phyloP scores from a whole-genome alignment of 2,113 vertebrate species.

The Syngnathus typhle region DNA sequence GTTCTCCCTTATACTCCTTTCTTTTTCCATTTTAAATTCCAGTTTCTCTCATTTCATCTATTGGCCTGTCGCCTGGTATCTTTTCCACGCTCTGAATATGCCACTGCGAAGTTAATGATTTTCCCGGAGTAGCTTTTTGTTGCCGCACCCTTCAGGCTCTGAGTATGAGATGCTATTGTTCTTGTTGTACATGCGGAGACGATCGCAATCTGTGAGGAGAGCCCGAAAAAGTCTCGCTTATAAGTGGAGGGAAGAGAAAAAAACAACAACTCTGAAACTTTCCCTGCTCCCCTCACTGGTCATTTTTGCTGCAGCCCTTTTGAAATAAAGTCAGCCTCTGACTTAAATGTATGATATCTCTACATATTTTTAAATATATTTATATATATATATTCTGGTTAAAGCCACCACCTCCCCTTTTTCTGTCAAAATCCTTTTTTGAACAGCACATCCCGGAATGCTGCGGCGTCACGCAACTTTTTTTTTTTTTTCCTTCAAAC shows the following conservation, averaged over 20 bases:
- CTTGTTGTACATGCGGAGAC: neutral
- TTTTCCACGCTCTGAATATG: neutral
- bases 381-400: neutral
- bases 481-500: slow-evolving; percentile 1
- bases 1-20: neutral
- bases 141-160: slow-evolving; percentile 20
- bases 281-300: neutral
- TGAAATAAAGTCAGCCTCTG: neutral
- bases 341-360: neutral
- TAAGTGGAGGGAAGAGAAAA: neutral
- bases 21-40: neutral
- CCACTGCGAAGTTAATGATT: neutral
- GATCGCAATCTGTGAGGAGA: neutral
- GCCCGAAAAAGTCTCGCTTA: neutral
- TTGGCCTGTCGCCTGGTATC: neutral
- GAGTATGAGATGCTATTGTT: neutral
- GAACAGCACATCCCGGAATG: slow-evolving; percentile 39
- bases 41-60: neutral
- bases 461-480: slow-evolving; percentile 35
- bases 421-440: slow-evolving; percentile 23
- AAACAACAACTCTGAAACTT: neutral
- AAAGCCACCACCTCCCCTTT: neutral
- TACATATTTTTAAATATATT: neutral
- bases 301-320: neutral
- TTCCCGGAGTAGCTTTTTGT: neutral